Conservation (phyloP, 2,113 vertebrate species). For the Alosa alosa region DNA sequence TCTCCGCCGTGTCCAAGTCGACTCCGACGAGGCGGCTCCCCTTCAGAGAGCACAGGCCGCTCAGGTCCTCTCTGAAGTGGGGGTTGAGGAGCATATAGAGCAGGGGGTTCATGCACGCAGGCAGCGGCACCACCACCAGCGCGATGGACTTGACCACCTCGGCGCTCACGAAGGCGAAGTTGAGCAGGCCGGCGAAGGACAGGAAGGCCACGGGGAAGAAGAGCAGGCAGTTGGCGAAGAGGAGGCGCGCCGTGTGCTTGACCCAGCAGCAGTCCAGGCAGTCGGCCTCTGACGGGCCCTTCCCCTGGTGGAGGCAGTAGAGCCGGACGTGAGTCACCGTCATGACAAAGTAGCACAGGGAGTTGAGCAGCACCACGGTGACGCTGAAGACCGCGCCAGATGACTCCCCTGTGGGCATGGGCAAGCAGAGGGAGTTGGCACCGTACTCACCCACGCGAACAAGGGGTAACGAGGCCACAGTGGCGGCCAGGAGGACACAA, state of each 20-base stretch:
- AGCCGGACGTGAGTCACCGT: slow-evolving; percentile 83
- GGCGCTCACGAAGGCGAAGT: slow-evolving; percentile 79
- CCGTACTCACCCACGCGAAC: slow-evolving; percentile 73
- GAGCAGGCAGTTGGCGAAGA: slow-evolving; percentile 90
- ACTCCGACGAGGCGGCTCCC: slow-evolving; percentile 69
- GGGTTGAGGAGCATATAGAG: slow-evolving; percentile 93
- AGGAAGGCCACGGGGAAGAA: slow-evolving; percentile 90
- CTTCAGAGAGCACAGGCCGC: slow-evolving; percentile 66
- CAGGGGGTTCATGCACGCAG: slow-evolving; percentile 88
- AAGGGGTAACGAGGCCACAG: slow-evolving; percentile 75
- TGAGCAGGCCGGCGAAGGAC: slow-evolving; percentile 86
- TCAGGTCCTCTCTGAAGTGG: slow-evolving; percentile 84
- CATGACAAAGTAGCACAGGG: slow-evolving; percentile 86
- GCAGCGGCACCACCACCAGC: slow-evolving; percentile 84
- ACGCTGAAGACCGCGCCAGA: slow-evolving; percentile 78
- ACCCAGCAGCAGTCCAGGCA: slow-evolving; percentile 82
- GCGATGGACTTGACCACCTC: slow-evolving; percentile 84
- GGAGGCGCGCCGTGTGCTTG: slow-evolving; percentile 86
- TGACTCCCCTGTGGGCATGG: slow-evolving; percentile 77
- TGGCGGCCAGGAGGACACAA: slow-evolving; percentile 67
- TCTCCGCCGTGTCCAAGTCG: slow-evolving; percentile 24
- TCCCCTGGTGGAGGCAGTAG: slow-evolving; percentile 79
- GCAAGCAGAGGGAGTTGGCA: slow-evolving; percentile 83
- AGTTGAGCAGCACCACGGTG: slow-evolving; percentile 85
- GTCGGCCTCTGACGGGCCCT: slow-evolving; percentile 72